These are phyloP conservation scores for Diogma glabrata DNA, from an alignment of 2,888 invertebrate species.

Conservation along the genomic window DNA sequence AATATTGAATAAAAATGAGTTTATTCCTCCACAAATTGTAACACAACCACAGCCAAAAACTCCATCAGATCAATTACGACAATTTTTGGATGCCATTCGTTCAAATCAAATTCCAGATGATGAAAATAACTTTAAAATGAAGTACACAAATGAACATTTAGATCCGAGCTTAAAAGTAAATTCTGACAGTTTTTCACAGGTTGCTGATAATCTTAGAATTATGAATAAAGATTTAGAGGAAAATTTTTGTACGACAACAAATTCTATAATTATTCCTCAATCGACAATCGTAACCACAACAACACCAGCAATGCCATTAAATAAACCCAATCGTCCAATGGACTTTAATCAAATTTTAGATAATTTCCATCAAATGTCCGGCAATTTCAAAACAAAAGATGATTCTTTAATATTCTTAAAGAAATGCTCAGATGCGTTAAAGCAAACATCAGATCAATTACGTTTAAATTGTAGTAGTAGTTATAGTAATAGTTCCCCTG, in stretches of 20 bases:
- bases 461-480: constrained; percentile 22
- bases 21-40: no score
- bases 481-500: constrained; percentile 25
- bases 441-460: constrained; percentile 33
- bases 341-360: constrained; percentile 36
- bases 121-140: constrained; percentile 3
- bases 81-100: constrained; percentile 35
- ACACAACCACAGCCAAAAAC: constrained; percentile 24
- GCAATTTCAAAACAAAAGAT: constrained; percentile 18
- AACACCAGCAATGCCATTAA: constrained; percentile 5
- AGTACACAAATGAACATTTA: background rate
- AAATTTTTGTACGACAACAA: background rate
- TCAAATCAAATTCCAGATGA: constrained; percentile 33
- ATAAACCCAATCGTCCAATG: constrained; percentile 26
- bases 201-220: constrained; percentile 34
- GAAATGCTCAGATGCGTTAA: constrained; percentile 35
- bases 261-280: background rate
- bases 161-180: constrained; percentile 20
- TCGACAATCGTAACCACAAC: background rate
- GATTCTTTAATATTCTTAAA: constrained; percentile 34
- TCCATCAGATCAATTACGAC: constrained; percentile 35
- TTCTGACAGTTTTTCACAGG: constrained; percentile 35
- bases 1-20: no score
- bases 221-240: constrained; percentile 36
- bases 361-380: constrained; percentile 36